phyloP scores from a whole-genome alignment of 2,888 invertebrate species.

The Plebejus anna region DNA sequence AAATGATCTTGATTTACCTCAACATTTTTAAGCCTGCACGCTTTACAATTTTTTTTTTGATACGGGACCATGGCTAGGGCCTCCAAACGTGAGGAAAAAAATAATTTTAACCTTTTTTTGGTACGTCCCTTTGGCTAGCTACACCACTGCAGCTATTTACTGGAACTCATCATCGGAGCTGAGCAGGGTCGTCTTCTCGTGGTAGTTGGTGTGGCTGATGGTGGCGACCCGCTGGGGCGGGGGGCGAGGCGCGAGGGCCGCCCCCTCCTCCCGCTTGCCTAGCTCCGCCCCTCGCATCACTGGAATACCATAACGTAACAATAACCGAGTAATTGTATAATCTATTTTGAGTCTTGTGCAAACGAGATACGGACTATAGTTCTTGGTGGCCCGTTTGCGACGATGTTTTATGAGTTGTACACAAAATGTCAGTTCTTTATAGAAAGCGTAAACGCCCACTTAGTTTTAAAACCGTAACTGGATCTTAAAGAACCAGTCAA shows the following conservation, averaged over 20 bases:
- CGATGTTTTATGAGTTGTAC: too few species aligned
- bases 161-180: slow-evolving; percentile 98
- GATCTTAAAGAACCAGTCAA: too few species aligned
- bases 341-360: neutral
- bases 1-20: too few species aligned
- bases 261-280: slow-evolving; percentile 67
- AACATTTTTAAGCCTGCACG: too few species aligned
- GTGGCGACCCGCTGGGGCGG: slow-evolving; percentile 88
- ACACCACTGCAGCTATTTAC: slow-evolving; percentile 59
- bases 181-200: slow-evolving; percentile 96
- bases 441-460: too few species aligned
- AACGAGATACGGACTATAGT: neutral
- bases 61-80: too few species aligned
- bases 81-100: neutral
- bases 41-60: too few species aligned
- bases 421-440: too few species aligned
- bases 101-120: neutral
- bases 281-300: slow-evolving; percentile 66
- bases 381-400: too few species aligned
- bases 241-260: slow-evolving; percentile 77
- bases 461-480: too few species aligned
- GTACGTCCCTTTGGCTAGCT: neutral
- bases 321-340: neutral
- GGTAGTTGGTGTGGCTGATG: slow-evolving; percentile 89
- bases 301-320: slow-evolving; percentile 35